Conservation (phyloP, 37 sponge, comb jelly and placozoan species). For the Diacarnus erythraeanus region DNA sequence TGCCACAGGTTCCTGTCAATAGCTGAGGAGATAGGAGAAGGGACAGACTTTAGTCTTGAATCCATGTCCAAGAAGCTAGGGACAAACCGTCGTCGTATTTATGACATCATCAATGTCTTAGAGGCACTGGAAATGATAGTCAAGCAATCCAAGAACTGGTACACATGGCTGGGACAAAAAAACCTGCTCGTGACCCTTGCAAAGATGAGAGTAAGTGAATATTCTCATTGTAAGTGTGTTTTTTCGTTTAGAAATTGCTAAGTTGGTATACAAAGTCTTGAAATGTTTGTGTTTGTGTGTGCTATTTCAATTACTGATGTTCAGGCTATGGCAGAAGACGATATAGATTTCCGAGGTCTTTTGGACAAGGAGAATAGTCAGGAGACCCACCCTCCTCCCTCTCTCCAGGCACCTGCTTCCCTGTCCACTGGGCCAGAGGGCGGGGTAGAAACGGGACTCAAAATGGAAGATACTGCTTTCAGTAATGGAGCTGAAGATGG, state of each 20-base stretch:
- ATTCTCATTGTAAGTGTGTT: background rate
- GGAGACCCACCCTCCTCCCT: background rate
- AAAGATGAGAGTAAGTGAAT: slow-evolving; percentile 69
- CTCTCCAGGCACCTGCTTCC: background rate
- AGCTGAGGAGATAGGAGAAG: slow-evolving; percentile 64
- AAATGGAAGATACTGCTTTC: background rate
- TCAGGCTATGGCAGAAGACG: slow-evolving; percentile 62
- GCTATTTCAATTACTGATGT: background rate
- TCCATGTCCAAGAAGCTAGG: slow-evolving; percentile 55
- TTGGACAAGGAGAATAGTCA: slow-evolving; percentile 20
- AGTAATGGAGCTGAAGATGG: background rate
- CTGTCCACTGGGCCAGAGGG: background rate
- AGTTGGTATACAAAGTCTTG: background rate
- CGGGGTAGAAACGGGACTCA: background rate
- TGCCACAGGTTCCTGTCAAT: slow-evolving; percentile 71
- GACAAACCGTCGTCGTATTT: slow-evolving; percentile 84
- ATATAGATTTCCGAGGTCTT: slow-evolving; percentile 42
- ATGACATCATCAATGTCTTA: slow-evolving; percentile 92
- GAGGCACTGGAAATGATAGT: slow-evolving; percentile 86
- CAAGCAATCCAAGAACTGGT: slow-evolving; percentile 86
- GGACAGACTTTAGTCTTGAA: slow-evolving; percentile 70
- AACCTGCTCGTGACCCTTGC: slow-evolving; percentile 73
- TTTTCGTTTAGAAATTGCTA: too few relatives aligned
- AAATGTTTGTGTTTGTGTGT: too few relatives aligned
- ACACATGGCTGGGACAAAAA: slow-evolving; percentile 73